Evolutionary conservation across 2,797 vertebrate species (phyloP).

Genomic region (Periophthalmus magnuspinnatus): DNA sequence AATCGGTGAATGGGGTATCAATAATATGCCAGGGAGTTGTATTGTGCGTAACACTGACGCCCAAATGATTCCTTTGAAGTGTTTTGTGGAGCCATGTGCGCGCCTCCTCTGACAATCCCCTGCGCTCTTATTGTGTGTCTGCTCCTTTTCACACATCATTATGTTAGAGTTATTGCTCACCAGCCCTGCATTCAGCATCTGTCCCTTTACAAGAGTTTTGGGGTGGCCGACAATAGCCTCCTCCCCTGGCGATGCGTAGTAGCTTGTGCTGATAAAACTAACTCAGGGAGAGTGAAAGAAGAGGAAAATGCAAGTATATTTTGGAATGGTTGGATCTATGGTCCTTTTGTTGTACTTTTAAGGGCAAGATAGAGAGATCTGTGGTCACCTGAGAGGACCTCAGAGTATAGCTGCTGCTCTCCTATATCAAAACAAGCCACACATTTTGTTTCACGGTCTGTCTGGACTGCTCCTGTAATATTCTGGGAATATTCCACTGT

Average conservation of each 20-base stretch:
- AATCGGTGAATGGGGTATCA: slow-evolving; percentile 49
- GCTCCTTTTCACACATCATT: slow-evolving; percentile 60
- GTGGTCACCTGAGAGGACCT: background rate
- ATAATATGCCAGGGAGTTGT: slow-evolving; percentile 50
- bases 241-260: slow-evolving; percentile 39
- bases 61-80: slow-evolving; percentile 61
- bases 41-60: slow-evolving; percentile 33
- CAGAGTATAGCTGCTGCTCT: background rate
- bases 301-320: background rate
- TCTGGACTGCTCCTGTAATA: too few relatives aligned
- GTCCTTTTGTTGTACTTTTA: background rate
- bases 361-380: background rate
- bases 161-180: slow-evolving; percentile 61
- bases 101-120: slow-evolving; percentile 42
- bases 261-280: slow-evolving; percentile 24
- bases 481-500: too few relatives aligned
- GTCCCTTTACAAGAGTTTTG: slow-evolving; percentile 38
- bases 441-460: too few relatives aligned
- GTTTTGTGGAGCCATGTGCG: slow-evolving; percentile 38
- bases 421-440: too few relatives aligned
- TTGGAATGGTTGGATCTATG: background rate
- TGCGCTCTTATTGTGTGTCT: slow-evolving; percentile 50
- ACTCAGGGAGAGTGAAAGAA: background rate
- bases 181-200: slow-evolving; percentile 45
- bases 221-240: slow-evolving; percentile 31